A percentile compares a stretch with the other conserved stretches of the same genome.
Evolutionary conservation across 2,888 invertebrate genomes (phyloP).

Genomic region (Microchrysa polita): DNA sequence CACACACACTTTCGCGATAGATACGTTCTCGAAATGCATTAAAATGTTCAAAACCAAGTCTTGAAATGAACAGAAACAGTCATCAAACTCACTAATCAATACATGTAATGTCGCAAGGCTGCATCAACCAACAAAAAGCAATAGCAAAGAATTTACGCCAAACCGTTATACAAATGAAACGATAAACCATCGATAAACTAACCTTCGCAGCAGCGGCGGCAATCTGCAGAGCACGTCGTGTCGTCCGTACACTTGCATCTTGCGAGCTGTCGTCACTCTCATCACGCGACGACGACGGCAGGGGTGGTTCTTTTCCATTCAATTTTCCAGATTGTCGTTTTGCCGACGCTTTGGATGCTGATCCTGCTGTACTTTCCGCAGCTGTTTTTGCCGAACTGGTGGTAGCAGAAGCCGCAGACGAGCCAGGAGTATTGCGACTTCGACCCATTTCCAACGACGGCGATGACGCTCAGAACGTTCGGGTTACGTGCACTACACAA

Average conservation of each 20-base stretch:
- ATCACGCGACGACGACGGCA: constrained; percentile 24
- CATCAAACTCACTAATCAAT: no score
- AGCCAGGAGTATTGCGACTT: constrained; percentile 9
- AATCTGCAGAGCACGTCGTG: constrained; percentile 22
- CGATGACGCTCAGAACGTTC: background rate
- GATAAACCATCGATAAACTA: constrained; percentile 7
- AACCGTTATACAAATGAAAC: constrained; percentile 38
- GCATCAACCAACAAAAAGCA: constrained; percentile 19
- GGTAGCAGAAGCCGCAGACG: no score
- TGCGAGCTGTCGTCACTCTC: constrained; percentile 32
- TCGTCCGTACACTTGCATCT: constrained; percentile 24
- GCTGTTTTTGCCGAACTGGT: background rate
- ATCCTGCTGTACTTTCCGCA: background rate
- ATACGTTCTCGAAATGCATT: no score
- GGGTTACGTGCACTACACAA: background rate
- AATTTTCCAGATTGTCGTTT: background rate
- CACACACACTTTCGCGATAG: no score
- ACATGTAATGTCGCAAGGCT: background rate
- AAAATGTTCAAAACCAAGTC: no score
- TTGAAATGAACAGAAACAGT: no score
- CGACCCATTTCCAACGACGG: constrained; percentile 27
- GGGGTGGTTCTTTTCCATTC: constrained; percentile 14
- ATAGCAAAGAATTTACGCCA: background rate
- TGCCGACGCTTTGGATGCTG: background rate
- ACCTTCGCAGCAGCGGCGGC: constrained; percentile 25